Evolutionary conservation across 2,888 invertebrate genomes (phyloP).

Genomic region (Apomyelois bistriatella): DNA sequence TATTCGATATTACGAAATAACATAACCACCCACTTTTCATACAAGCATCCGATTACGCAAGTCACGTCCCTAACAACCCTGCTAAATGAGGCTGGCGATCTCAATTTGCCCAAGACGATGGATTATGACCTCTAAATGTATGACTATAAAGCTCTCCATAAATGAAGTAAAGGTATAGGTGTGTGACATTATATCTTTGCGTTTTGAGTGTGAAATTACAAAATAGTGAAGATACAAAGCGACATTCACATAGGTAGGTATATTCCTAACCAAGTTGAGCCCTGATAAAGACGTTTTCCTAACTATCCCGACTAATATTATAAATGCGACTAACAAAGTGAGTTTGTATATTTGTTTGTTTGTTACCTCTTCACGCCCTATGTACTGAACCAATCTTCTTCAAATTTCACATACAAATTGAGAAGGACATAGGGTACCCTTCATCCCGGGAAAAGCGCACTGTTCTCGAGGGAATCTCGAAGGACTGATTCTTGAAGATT

Average conservation of each 20-base stretch:
- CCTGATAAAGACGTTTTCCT: too few species aligned
- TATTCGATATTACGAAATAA: background rate
- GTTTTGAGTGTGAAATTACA: background rate
- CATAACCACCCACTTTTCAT: constrained; percentile 2
- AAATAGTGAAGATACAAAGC: background rate
- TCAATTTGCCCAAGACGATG: background rate
- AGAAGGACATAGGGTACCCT: too few species aligned
- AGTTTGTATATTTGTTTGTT: too few species aligned
- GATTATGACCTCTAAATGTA: background rate
- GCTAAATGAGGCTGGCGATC: constrained; percentile 15
- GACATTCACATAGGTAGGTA: background rate
- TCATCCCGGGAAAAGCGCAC: too few species aligned
- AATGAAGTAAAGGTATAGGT: background rate
- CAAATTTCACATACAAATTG: too few species aligned
- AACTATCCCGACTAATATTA: too few species aligned
- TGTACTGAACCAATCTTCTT: too few species aligned
- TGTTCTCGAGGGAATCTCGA: too few species aligned
- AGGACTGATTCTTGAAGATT: too few species aligned
- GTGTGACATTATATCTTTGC: background rate
- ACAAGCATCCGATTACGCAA: constrained; percentile 8
- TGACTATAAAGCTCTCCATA: background rate
- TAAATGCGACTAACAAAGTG: too few species aligned
- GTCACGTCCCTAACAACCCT: constrained; percentile 16
- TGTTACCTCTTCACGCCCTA: too few species aligned
- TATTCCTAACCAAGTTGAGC: too few species aligned